A percentile compares a stretch with the other conserved stretches of the same genome.
Conservation (phyloP, 2,113 vertebrate species). For the Ramphastos sulfuratus region DNA sequence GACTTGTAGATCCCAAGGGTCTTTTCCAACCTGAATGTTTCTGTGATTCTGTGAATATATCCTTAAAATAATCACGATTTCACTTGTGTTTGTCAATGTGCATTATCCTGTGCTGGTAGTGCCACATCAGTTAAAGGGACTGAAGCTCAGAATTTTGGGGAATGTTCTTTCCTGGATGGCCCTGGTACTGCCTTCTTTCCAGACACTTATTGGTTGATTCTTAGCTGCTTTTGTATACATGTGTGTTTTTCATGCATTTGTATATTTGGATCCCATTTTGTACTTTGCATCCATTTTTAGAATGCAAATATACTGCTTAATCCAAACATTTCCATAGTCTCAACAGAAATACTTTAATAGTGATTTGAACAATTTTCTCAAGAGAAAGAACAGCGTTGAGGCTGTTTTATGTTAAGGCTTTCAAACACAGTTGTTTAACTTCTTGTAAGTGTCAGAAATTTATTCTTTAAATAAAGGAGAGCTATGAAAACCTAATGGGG, state of each 20-base stretch:
- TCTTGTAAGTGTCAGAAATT: slow-evolving; percentile 54
- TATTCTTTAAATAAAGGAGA: slow-evolving; percentile 63
- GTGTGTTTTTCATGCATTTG: background rate
- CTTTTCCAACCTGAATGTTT: no score
- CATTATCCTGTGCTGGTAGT: background rate
- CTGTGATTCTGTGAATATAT: background rate
- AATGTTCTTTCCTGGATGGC: background rate
- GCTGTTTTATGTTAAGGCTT: slow-evolving; percentile 48
- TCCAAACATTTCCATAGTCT: slow-evolving; percentile 8
- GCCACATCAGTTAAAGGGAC: background rate
- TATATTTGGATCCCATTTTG: background rate
- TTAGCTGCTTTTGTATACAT: fast-evolving
- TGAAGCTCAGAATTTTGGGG: background rate
- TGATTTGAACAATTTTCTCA: slow-evolving; percentile 8
- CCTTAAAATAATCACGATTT: background rate
- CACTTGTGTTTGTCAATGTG: background rate
- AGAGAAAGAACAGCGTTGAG: slow-evolving; percentile 8
- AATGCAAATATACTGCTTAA: background rate
- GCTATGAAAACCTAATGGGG: slow-evolving; percentile 6
- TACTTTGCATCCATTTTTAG: background rate
- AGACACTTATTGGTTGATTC: background rate
- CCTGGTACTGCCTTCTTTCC: background rate
- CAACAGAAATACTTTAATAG: background rate
- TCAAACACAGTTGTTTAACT: slow-evolving; percentile 44
- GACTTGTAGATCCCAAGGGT: no score